Evolutionary conservation across 1,140 invertebrate species (phyloP).

Genomic region (Philopotamus ludificatus): DNA sequence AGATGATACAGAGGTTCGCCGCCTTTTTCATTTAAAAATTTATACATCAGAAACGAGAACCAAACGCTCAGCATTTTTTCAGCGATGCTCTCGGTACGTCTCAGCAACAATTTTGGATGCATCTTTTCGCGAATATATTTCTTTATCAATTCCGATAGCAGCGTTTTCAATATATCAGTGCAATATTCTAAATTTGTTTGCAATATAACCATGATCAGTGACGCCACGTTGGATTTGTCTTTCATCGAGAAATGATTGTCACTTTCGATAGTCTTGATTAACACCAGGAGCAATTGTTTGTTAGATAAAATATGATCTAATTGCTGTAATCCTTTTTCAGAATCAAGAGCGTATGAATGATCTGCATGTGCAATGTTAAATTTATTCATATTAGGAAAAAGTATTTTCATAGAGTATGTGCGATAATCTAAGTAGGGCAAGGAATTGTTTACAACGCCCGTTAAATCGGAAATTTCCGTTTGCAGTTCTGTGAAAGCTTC

Average conservation of each 20-base stretch:
- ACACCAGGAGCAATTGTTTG: too few relatives aligned
- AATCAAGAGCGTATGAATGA: too few relatives aligned
- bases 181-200: constrained; percentile 99
- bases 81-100: constrained; percentile 96
- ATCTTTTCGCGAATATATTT: constrained; percentile 98
- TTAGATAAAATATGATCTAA: too few relatives aligned
- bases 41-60: constrained; percentile 98
- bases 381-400: too few relatives aligned
- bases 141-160: constrained; percentile 95
- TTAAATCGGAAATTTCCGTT: too few relatives aligned
- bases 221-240: constrained; percentile 93
- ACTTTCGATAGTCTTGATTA: too few relatives aligned
- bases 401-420: too few relatives aligned
- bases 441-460: too few relatives aligned
- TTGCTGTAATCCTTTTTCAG: too few relatives aligned
- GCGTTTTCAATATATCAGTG: constrained; percentile 97
- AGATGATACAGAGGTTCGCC: constrained; percentile 96
- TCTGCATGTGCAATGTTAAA: too few relatives aligned
- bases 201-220: constrained; percentile 96
- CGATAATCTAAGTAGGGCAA: too few relatives aligned
- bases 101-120: constrained; percentile 93
- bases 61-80: constrained; percentile 99
- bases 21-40: constrained; percentile 93
- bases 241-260: constrained; percentile 76
- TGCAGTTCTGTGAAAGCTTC: too few relatives aligned